A percentile compares a stretch with the other conserved stretches of the same genome.
Conservation (phyloP, 2,888 invertebrate genomes). For the Drosophila anomalipes region DNA sequence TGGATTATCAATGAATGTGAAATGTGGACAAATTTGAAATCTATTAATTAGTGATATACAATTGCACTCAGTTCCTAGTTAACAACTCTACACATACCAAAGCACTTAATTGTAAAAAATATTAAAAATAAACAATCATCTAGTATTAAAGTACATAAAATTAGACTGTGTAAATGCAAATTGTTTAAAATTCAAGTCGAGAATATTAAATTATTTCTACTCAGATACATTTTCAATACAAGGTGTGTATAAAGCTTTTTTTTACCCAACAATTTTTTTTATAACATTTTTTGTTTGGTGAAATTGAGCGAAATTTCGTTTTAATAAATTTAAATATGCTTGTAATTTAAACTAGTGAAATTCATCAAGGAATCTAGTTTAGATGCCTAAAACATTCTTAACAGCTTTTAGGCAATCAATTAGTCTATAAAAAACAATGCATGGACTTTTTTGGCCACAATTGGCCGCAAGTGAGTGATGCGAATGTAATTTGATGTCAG, state of each 20-base stretch:
- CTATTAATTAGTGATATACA: slow-evolving; percentile 25
- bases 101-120: slow-evolving; percentile 1
- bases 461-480: slow-evolving; percentile 54
- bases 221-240: not conserved
- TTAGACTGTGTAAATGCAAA: slow-evolving; percentile 12
- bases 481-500: slow-evolving; percentile 70
- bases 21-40: slow-evolving; percentile 13
- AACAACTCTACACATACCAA: slow-evolving; percentile 28
- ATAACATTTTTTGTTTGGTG: not conserved
- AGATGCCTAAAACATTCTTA: not conserved
- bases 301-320: not conserved
- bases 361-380: not conserved
- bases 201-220: not conserved
- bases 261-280: not conserved
- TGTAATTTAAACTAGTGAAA: not conserved
- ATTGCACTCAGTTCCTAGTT: slow-evolving; percentile 30
- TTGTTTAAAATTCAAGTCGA: not conserved
- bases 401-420: not conserved
- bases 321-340: not conserved
- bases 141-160: slow-evolving; percentile 7
- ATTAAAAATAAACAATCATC: not conserved
- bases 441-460: not conserved
- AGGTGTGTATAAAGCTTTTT: slow-evolving; percentile 31
- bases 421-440: not conserved
- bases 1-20: slow-evolving; percentile 75